These are phyloP conservation scores for Cnemophilus loriae DNA, from an alignment of 2,113 vertebrate species.

Conservation along the genomic window DNA sequence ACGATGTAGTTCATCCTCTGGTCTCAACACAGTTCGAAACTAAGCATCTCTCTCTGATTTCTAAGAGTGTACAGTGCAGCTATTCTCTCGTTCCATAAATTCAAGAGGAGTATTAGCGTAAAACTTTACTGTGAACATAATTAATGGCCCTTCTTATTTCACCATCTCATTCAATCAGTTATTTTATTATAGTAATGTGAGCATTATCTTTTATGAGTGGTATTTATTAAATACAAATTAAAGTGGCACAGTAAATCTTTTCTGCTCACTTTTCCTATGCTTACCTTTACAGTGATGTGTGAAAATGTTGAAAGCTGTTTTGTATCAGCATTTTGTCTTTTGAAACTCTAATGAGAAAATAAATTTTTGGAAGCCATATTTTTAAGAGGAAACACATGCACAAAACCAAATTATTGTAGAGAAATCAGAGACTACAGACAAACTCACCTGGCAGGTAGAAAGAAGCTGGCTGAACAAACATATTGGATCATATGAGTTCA, in stretches of 20 bases:
- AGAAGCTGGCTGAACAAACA: not conserved
- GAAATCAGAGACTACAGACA: not conserved
- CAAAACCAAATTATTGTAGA: not conserved
- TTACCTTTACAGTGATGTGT: not conserved
- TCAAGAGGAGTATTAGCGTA: not conserved
- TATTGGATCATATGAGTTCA: not conserved
- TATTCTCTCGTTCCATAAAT: not conserved
- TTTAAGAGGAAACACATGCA: not conserved
- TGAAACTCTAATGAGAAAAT: conserved; percentile 9
- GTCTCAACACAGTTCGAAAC: not conserved
- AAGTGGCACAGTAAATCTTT: not conserved
- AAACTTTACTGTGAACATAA: not conserved
- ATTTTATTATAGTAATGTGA: conserved; percentile 9
- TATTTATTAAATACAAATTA: conserved; percentile 43
- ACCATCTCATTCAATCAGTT: conserved; percentile 13
- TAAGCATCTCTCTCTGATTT: not conserved
- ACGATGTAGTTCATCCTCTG: not conserved
- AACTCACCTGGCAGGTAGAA: conserved; percentile 5
- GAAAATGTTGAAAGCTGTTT: not conserved
- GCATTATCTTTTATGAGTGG: conserved; percentile 1
- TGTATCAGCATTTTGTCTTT: not conserved
- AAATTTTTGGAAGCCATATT: not conserved
- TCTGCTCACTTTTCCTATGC: not conserved
- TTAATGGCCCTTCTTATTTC: conserved; percentile 21
- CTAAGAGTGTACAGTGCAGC: not conserved